These are phyloP conservation scores for Solenopsis fugax DNA, from an alignment of 1,140 invertebrate species.

Conservation along the genomic window DNA sequence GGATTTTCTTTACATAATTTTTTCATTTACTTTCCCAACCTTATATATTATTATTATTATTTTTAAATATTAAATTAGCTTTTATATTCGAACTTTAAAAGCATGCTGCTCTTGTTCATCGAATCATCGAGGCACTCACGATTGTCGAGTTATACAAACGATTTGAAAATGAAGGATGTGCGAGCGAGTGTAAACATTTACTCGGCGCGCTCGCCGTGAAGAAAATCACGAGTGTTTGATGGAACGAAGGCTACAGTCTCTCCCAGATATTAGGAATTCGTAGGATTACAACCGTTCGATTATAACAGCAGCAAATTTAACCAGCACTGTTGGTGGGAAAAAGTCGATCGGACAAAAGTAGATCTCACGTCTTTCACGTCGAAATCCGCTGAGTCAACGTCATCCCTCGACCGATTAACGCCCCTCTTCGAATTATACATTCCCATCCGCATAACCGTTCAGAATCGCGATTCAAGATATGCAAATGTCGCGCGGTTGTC, in stretches of 20 bases:
- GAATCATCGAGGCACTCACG: background rate
- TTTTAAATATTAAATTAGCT: background rate
- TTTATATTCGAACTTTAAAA: background rate
- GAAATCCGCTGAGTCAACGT: background rate
- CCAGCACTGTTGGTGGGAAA: background rate
- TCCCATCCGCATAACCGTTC: constrained; percentile 19
- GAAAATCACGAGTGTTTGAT: background rate
- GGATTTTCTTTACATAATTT: too few species aligned
- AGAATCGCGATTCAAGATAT: constrained; percentile 47
- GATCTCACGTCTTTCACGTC: background rate
- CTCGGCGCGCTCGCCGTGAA: background rate
- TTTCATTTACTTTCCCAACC: too few species aligned
- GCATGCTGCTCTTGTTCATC: background rate
- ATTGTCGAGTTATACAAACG: background rate
- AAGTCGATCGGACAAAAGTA: background rate
- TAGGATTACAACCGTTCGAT: background rate
- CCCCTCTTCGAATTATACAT: background rate
- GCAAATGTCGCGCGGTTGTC: constrained; percentile 42
- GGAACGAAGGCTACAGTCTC: background rate
- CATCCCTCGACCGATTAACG: background rate
- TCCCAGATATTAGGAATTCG: background rate
- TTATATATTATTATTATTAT: too few species aligned
- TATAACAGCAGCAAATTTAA: background rate
- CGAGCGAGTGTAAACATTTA: background rate
- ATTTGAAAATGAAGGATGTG: background rate